Percentiles rank a stretch among this genome's conserved stretches.
phyloP scores from a whole-genome alignment of 2,797 vertebrate species.

The Pelochelys cantorii region DNA sequence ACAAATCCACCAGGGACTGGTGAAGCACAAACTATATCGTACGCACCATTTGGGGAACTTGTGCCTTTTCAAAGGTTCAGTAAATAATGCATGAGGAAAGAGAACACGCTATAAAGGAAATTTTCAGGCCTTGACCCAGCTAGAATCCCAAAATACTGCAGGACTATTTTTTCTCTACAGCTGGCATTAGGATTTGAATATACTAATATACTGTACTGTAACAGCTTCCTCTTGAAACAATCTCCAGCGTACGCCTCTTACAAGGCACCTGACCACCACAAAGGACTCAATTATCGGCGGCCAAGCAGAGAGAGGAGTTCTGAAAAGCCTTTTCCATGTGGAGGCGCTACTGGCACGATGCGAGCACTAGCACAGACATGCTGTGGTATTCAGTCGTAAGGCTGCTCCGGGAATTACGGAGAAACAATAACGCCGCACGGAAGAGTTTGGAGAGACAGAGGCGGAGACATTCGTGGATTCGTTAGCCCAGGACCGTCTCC shows the following conservation, averaged over 20 bases:
- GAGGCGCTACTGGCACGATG: background rate
- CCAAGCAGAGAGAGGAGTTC: rapidly evolving
- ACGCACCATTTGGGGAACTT: constrained; percentile 21
- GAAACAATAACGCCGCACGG: background rate
- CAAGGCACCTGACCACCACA: background rate
- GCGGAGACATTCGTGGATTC: background rate
- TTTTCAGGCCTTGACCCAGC: constrained; percentile 38
- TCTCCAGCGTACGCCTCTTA: background rate
- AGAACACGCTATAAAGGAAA: constrained; percentile 35
- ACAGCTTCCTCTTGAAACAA: background rate
- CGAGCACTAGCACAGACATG: rapidly evolving
- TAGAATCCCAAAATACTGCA: constrained; percentile 9
- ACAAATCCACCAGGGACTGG: constrained; percentile 1
- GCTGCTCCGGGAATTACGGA: background rate
- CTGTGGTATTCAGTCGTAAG: background rate
- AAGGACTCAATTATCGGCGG: rapidly evolving
- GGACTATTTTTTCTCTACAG: constrained; percentile 17
- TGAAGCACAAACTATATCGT: constrained; percentile 29
- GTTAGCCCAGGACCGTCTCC: background rate
- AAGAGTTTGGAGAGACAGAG: background rate
- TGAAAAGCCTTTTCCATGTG: background rate
- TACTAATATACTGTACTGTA: background rate
- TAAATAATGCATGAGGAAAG: constrained; percentile 34
- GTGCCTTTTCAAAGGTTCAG: background rate
- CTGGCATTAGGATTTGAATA: background rate